Percentiles rank a stretch among this genome's conserved stretches.
phyloP scores from a whole-genome alignment of 2,888 invertebrate species.

The Xanthorhoe designata region DNA sequence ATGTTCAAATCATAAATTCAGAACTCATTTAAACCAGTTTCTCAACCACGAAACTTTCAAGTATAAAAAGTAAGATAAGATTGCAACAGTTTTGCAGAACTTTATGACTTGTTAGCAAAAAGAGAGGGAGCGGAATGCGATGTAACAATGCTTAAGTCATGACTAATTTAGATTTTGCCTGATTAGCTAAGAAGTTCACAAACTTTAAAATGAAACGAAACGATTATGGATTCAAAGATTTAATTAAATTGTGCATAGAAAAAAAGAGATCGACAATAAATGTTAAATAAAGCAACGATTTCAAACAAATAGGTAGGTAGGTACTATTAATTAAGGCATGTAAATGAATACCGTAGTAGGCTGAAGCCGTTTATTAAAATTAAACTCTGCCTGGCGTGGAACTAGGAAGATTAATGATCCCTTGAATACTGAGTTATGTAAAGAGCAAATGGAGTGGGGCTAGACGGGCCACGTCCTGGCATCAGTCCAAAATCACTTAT shows the following conservation, averaged over 20 bases:
- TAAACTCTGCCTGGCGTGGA: slow-evolving; percentile 81
- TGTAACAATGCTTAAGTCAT: slow-evolving; percentile 42
- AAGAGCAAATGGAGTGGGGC: slow-evolving; percentile 81
- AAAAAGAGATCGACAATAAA: slow-evolving; percentile 46
- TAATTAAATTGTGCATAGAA: slow-evolving; percentile 36
- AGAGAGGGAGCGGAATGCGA: slow-evolving; percentile 24
- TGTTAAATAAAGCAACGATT: slow-evolving; percentile 59
- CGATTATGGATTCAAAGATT: slow-evolving; percentile 36
- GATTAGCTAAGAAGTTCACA: slow-evolving; percentile 38
- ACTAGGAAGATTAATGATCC: slow-evolving; percentile 85
- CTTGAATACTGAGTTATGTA: slow-evolving; percentile 84
- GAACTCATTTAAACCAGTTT: slow-evolving; percentile 19
- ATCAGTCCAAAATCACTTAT: slow-evolving; percentile 82
- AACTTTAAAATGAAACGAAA: slow-evolving; percentile 37
- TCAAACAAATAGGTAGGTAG: too few species aligned
- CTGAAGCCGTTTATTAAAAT: slow-evolving; percentile 83
- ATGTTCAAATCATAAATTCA: slow-evolving; percentile 29
- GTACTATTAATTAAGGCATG: slow-evolving; percentile 71
- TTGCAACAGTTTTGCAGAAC: slow-evolving; percentile 31
- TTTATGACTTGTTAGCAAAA: slow-evolving; percentile 37
- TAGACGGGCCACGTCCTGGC: slow-evolving; percentile 77
- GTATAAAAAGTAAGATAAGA: slow-evolving; percentile 27
- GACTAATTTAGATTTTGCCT: slow-evolving; percentile 43
- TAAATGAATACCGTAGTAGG: slow-evolving; percentile 77
- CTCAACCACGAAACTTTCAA: slow-evolving; percentile 7